These are phyloP conservation scores for Hirtodrosophila alboralis DNA, from an alignment of 2,888 invertebrate species.

Conservation along the genomic window DNA sequence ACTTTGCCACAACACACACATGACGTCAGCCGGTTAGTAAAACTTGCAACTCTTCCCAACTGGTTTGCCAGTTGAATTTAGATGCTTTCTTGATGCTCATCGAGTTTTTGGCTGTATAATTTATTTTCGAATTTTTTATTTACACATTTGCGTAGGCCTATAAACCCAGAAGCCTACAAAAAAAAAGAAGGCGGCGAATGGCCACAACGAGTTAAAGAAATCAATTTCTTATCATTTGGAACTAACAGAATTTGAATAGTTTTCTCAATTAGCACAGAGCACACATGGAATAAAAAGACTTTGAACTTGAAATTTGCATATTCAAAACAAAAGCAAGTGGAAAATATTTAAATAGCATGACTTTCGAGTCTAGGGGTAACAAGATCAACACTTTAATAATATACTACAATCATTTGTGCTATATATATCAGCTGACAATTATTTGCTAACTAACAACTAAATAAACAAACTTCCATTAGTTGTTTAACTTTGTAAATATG, in stretches of 20 bases:
- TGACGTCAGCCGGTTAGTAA: constrained; percentile 65
- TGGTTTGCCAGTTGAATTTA: constrained; percentile 71
- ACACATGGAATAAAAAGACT: constrained; percentile 24
- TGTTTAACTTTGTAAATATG: constrained; percentile 5
- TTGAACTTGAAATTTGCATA: constrained; percentile 32
- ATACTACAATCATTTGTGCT: constrained; percentile 8
- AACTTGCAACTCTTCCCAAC: constrained; percentile 47
- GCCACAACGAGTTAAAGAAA: constrained; percentile 23
- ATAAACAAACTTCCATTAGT: constrained; percentile 27
- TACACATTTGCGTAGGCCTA: constrained; percentile 76
- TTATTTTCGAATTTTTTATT: constrained; percentile 53
- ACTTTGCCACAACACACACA: constrained; percentile 38
- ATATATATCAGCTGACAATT: constrained; percentile 23
- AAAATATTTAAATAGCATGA: constrained; percentile 29
- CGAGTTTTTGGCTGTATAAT: constrained; percentile 50
- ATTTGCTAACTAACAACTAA: constrained; percentile 21
- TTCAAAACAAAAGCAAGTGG: constrained; percentile 10
- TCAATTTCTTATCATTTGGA: constrained; percentile 22
- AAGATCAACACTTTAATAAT: constrained; percentile 23
- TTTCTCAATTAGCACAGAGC: constrained; percentile 25
- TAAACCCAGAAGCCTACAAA: constrained; percentile 80
- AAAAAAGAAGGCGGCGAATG: constrained; percentile 43
- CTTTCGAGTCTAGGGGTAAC: constrained; percentile 14
- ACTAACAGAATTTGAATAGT: constrained; percentile 2
- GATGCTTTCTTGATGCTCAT: constrained; percentile 72